Conservation (phyloP, 2,113 vertebrate genomes). For the Vidua macroura region DNA sequence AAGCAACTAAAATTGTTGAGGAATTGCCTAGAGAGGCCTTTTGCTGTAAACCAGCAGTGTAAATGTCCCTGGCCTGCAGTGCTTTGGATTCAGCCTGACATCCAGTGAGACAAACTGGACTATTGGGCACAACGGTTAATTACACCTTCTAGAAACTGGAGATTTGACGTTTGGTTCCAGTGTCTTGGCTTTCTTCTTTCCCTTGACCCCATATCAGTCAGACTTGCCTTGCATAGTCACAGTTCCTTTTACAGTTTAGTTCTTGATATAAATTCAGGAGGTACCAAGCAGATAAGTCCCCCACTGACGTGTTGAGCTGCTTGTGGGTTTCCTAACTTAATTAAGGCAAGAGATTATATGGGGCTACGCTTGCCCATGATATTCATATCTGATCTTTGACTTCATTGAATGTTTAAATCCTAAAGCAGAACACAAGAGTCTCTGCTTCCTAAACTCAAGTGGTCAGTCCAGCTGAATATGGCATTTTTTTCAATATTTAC, state of each 20-base stretch:
- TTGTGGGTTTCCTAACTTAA: not conserved
- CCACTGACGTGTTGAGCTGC: not conserved
- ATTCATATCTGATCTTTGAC: not conserved
- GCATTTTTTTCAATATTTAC: not conserved
- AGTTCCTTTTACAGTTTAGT: not conserved
- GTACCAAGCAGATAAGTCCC: not conserved
- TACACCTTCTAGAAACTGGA: not conserved
- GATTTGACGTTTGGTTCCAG: not conserved
- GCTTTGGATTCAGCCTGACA: not conserved
- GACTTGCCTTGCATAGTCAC: not conserved
- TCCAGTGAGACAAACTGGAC: not conserved
- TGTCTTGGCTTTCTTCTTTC: not conserved
- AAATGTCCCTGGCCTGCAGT: not conserved
- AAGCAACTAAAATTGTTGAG: not conserved
- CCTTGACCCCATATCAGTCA: not conserved
- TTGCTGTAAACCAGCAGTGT: not conserved
- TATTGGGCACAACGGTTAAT: not conserved
- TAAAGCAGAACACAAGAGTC: not conserved
- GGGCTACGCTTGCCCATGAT: fast-evolving
- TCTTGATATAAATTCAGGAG: not conserved
- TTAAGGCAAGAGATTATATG: not conserved
- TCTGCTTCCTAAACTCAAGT: not conserved
- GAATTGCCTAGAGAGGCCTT: not conserved
- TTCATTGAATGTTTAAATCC: not conserved
- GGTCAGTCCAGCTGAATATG: not conserved